These are phyloP conservation scores for Petrocephalus schoutedeni DNA, from an alignment of 2,797 vertebrate genomes.

Conservation along the genomic window DNA sequence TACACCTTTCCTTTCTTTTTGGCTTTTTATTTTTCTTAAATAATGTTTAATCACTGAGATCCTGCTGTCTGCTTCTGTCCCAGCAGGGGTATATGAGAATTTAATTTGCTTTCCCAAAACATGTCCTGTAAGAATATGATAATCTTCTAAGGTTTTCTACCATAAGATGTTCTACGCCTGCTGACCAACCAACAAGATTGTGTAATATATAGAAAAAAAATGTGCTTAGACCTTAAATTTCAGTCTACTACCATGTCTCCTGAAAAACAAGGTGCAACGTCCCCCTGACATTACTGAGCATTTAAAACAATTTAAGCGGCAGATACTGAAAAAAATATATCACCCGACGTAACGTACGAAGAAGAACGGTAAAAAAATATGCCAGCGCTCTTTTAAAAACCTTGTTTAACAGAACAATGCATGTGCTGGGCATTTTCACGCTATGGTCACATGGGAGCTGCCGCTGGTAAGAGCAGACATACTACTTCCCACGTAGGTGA, in stretches of 20 bases:
- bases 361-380: background rate
- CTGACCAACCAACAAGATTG: background rate
- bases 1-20: background rate
- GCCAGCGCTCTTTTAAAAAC: background rate
- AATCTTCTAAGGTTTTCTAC: background rate
- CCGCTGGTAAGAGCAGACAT: background rate
- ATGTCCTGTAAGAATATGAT: background rate
- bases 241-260: background rate
- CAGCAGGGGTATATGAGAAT: background rate
- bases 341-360: background rate
- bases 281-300: background rate
- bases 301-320: constrained; percentile 8
- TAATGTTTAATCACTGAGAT: background rate
- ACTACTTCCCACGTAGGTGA: background rate
- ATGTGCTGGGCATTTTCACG: background rate
- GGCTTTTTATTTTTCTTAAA: background rate
- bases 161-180: background rate
- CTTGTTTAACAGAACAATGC: constrained; percentile 10
- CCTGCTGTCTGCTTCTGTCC: background rate
- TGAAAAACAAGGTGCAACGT: background rate
- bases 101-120: background rate
- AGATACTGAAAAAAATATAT: background rate
- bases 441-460: constrained; percentile 6
- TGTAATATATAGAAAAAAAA: background rate
- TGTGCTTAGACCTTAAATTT: background rate